A percentile compares a stretch with the other conserved stretches of the same genome.
Conservation (phyloP, 2,888 invertebrate genomes). For the Plusia festucae region DNA sequence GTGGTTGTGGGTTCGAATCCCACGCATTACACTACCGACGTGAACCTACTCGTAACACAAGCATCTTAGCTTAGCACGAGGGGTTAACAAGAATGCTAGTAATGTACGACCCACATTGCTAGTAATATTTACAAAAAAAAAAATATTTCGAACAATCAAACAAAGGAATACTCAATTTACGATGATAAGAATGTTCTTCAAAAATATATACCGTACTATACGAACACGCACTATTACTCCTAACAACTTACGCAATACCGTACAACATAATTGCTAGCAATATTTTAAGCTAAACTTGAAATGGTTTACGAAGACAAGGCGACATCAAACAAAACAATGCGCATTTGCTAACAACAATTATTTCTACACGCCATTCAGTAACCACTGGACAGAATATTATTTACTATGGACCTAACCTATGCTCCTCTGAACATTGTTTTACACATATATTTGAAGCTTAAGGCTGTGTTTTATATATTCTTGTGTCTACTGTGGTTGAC, state of each 20-base stretch:
- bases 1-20: no score
- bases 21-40: no score
- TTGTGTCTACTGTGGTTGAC: neutral
- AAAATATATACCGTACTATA: neutral
- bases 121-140: no score
- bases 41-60: no score
- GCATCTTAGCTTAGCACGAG: no score
- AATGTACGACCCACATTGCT: no score
- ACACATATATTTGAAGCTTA: neutral
- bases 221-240: neutral
- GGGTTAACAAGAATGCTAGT: no score
- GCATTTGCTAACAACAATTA: constrained; percentile 32
- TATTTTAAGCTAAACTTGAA: constrained; percentile 43
- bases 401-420: constrained; percentile 33
- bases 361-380: constrained; percentile 31
- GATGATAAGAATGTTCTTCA: neutral
- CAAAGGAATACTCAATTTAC: no score
- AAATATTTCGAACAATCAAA: no score
- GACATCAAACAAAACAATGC: constrained; percentile 36
- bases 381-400: constrained; percentile 32
- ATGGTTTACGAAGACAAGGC: constrained; percentile 31
- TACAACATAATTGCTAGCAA: constrained; percentile 41
- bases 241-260: neutral
- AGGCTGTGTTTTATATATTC: neutral
- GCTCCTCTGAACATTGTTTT: constrained; percentile 26